phyloP scores from a whole-genome alignment of 2,888 invertebrate genomes.

The Leptarthrus brevirostris region DNA sequence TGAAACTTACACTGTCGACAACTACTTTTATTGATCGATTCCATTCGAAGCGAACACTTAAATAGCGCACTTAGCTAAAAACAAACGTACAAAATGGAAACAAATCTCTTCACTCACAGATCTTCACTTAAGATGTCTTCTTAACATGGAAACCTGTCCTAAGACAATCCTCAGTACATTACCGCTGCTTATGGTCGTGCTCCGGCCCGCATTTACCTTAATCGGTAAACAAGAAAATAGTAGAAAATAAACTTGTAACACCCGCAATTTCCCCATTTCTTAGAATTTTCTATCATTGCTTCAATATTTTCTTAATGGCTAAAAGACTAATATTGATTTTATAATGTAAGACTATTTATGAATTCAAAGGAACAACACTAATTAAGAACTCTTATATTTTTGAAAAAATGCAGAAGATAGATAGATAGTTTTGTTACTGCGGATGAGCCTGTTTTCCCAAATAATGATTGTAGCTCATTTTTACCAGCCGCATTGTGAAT shows the following conservation, averaged over 20 bases:
- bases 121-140: constrained; percentile 10
- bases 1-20: background rate
- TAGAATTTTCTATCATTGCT: constrained; percentile 56
- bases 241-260: constrained; percentile 57
- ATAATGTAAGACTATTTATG: too few species aligned
- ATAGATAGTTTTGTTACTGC: too few species aligned
- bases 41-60: background rate
- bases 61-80: constrained; percentile 22
- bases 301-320: too few species aligned
- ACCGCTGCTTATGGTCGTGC: constrained; percentile 12
- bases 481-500: too few species aligned
- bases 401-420: too few species aligned
- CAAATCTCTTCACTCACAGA: constrained; percentile 22
- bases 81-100: constrained; percentile 8
- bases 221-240: constrained; percentile 20
- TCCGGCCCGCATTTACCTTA: constrained; percentile 14
- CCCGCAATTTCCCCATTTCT: constrained; percentile 67
- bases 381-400: too few species aligned
- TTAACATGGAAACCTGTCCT: constrained; percentile 5
- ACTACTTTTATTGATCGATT: constrained; percentile 15
- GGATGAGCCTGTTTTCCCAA: too few species aligned
- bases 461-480: too few species aligned
- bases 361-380: too few species aligned
- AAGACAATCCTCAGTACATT: background rate
- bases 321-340: too few species aligned